A percentile compares a stretch with the other conserved stretches of the same genome.
phyloP scores from a whole-genome alignment of 2,113 vertebrate genomes.

The Tragelaphus imberbis region DNA sequence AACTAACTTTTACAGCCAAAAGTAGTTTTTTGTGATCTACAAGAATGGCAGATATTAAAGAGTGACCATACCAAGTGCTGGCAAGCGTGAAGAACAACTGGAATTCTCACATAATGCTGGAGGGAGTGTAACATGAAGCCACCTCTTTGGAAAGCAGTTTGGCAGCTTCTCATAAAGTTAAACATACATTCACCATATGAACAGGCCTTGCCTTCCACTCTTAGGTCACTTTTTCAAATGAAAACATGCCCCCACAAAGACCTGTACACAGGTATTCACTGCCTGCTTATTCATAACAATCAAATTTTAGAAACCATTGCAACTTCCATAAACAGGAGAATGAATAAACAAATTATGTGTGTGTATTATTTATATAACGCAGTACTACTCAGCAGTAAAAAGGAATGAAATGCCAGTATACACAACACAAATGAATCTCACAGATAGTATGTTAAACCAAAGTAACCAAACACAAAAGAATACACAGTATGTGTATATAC shows the following conservation, averaged over 20 bases:
- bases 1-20: not conserved
- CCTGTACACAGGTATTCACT: not conserved
- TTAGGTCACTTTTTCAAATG: not conserved
- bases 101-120: not conserved
- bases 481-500: not conserved
- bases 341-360: not conserved
- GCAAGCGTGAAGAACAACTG: not conserved
- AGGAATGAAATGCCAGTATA: not conserved
- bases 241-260: not conserved
- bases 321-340: not conserved
- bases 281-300: not conserved
- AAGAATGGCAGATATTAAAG: not conserved
- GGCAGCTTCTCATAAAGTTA: not conserved
- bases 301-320: not conserved
- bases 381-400: not conserved
- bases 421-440: not conserved
- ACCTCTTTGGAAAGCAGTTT: not conserved
- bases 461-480: not conserved
- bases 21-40: not conserved
- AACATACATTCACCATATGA: not conserved
- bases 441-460: not conserved
- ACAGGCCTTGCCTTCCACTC: not conserved
- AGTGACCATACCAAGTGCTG: not conserved
- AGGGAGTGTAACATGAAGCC: not conserved
- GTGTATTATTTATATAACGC: not conserved